Evolutionary conservation across 2,113 vertebrate genomes (phyloP).

Genomic region (Heliornis fulica): DNA sequence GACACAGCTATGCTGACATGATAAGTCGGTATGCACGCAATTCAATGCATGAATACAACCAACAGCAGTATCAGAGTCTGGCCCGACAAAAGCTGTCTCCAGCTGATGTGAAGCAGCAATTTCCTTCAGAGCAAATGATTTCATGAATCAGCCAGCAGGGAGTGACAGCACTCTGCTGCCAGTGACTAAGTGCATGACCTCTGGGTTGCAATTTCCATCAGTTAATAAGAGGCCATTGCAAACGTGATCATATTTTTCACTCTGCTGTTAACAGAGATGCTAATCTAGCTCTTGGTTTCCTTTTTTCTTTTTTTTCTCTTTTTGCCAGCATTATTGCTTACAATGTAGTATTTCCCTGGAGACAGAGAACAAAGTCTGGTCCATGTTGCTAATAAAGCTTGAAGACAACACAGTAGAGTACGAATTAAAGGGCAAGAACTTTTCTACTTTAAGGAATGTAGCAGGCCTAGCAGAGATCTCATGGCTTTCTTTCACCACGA

Average conservation of each 20-base stretch:
- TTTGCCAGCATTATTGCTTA: neutral
- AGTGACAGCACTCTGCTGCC: slow-evolving; percentile 34
- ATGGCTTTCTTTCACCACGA: neutral
- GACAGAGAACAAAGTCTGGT: neutral
- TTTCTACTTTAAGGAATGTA: neutral
- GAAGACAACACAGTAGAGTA: neutral
- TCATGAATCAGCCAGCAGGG: slow-evolving; percentile 35
- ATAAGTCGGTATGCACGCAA: neutral
- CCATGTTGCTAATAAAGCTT: neutral
- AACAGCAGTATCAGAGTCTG: neutral
- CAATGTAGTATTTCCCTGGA: neutral
- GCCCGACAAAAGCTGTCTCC: neutral
- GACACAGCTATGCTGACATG: neutral
- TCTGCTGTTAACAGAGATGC: neutral
- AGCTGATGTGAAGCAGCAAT: neutral
- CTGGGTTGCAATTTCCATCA: slow-evolving; percentile 28
- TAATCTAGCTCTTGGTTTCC: neutral
- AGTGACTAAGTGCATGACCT: neutral
- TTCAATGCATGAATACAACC: neutral
- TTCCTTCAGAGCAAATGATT: slow-evolving; percentile 41
- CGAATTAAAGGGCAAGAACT: slow-evolving; percentile 13
- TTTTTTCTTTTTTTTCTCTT: neutral
- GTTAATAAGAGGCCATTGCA: neutral
- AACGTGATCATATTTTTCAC: neutral
- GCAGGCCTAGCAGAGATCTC: neutral